Base-by-base conservation (phyloP, 2,113 vertebrate species). In the Pyrgilauda ruficollis region DNA sequence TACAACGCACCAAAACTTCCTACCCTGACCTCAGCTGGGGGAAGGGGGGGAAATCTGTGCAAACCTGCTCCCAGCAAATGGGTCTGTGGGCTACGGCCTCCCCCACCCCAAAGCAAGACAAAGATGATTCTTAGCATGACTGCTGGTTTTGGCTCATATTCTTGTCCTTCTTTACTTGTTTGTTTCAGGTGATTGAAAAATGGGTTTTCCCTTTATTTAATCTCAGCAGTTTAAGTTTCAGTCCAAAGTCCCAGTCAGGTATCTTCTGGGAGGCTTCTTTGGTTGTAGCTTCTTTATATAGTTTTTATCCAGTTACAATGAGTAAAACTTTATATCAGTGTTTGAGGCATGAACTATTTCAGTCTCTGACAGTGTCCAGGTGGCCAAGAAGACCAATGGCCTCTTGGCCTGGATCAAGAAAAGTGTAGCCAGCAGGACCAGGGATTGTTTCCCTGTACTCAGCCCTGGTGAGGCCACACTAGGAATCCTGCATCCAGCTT, bases 11-110 rank as follows among this genome's bases (percentile, higher is more conserved):
- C 17, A 4, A 41, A 52, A 63, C 56, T 58, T 23, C 20, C 33
- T 23, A 23, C 13, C 8, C 7, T 4, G 17, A 6, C 24, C 22
- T n/a, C 3, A 1, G 8, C 2, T n/a, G 3, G 5, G 23, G 28
- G 28, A 13, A 41, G 3, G 5, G 23, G 28, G 35, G 17, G 5
- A 33, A 62, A 43, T 43, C 23, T 43, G 30, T 41, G 30, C 30
- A 52, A 63, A 43, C 47, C 30, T 52, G 23, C 17, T 63, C 23
- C 23, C 14, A 78, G 30, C 6, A 63, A 50, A 41, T 12, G 23
- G 13, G 30, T 63, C 10, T 43, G 8, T 50, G 30, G 23, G 37
- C 30, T 78, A n/a, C 1, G 3, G 30, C 14, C 18, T 52, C 23
- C 18, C 8, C 11, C 8, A n/a, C 18, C 35, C 30, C 7, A 3